Evolutionary conservation across 1,140 invertebrate genomes (phyloP), one percentile per base, ranked within the genome.

Genomic region (Listronotus bonariensis): DNA sequence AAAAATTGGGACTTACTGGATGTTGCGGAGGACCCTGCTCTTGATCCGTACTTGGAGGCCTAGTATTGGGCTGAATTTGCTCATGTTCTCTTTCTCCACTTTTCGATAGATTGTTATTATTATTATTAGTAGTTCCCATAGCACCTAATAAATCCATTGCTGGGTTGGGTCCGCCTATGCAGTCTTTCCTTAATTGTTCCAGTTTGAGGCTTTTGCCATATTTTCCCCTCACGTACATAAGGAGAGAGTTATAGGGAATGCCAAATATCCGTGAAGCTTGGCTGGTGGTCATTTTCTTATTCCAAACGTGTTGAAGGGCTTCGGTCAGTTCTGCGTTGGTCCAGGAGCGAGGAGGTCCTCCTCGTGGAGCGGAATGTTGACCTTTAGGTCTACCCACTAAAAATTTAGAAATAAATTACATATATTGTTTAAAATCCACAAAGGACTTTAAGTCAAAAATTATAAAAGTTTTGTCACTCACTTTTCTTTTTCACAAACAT

Each of bases 261-360:
- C 92, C 92, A 76, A 93, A 95, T 71, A 93, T 91, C 43, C 92
- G 80, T 12, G 91, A 93, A 0, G 92, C 92, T 78, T 95, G 92
- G 65, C 91, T 93, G 1, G 92, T 95, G n/a, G 92, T 95, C 91
- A 95, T 94, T 74, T 93, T 93, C 74, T 93, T 93, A 77, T 93
- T 93, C 92, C 92, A 95, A 0, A 95, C 92, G 77, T 93, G 91
- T 72, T 93, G 91, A 12, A 95, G 81, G 0, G 92, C 92, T 78
- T 94, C 89, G 11, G 92, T 94, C 10, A 95, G 82, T 73, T 95
- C 92, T 0, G 89, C 89, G 80, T 95, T 95, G 14, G 92, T 94
- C 92, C 92, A 95, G 0, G 92, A 93, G 17, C 92, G 82, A 0
- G 92, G 92, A 0, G 92, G 92, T 1, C 92, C 92, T 8, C 92